phyloP scores from a whole-genome alignment of 2,113 vertebrate species.

The Holacanthus passer region DNA sequence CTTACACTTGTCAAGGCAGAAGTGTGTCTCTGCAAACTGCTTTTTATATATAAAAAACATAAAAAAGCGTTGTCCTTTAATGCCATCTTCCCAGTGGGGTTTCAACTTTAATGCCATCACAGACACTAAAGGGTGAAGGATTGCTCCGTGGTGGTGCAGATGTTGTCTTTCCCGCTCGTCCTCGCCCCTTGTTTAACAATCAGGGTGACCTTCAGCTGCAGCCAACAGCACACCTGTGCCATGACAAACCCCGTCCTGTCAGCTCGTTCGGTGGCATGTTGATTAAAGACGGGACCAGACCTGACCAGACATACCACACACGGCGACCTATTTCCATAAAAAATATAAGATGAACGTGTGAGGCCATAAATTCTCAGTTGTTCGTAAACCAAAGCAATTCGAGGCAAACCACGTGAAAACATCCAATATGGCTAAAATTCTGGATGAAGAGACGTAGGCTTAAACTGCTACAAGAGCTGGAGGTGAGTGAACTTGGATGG shows the following conservation, averaged over 20 bases:
- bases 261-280: slow-evolving; percentile 9
- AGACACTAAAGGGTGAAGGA: slow-evolving; percentile 25
- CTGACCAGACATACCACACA: neutral
- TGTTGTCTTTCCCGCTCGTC: slow-evolving; percentile 34
- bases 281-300: slow-evolving; percentile 18
- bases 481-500: neutral
- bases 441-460: neutral
- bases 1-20: neutral
- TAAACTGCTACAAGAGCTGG: neutral
- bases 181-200: slow-evolving; percentile 27
- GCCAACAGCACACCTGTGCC: slow-evolving; percentile 66
- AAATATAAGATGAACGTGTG: neutral
- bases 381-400: neutral
- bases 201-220: slow-evolving; percentile 66
- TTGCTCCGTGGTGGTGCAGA: slow-evolving; percentile 36
- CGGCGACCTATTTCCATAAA: neutral
- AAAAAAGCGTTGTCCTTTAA: neutral
- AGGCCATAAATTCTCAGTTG: neutral
- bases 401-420: neutral
- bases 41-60: no score
- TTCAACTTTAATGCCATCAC: slow-evolving; percentile 4
- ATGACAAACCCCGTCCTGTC: slow-evolving; percentile 42
- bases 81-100: neutral
- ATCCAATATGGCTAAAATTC: neutral
- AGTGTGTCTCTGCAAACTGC: neutral